These are phyloP conservation scores for Leptopilina drosophilae DNA, from an alignment of 2,888 invertebrate genomes.

Conservation along the genomic window DNA sequence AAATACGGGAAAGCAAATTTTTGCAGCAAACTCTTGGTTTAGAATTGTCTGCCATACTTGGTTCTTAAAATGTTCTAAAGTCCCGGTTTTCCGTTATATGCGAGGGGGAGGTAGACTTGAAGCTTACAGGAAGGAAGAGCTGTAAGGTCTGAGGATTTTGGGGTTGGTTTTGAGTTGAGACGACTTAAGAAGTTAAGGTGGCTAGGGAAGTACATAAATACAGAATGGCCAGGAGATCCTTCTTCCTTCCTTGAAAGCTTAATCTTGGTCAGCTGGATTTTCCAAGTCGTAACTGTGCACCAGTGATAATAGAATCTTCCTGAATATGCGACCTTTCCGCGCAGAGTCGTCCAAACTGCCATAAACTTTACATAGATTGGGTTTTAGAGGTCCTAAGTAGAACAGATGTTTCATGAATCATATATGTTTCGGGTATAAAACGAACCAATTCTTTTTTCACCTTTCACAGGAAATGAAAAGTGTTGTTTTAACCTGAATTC, in stretches of 20 bases:
- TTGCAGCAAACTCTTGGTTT: background rate
- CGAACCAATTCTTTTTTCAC: no score
- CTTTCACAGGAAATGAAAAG: no score
- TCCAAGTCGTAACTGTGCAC: slow-evolving; percentile 25
- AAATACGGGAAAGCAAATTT: no score
- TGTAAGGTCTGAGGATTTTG: slow-evolving; percentile 30
- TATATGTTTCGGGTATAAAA: no score
- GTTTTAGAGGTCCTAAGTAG: background rate
- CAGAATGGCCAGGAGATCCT: slow-evolving; percentile 42
- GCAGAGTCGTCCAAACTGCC: slow-evolving; percentile 14
- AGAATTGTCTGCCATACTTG: background rate
- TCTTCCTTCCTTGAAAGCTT: slow-evolving; percentile 37
- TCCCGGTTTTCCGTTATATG: slow-evolving; percentile 29
- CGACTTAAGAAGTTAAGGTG: slow-evolving; percentile 32
- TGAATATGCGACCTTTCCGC: background rate
- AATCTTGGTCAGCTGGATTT: slow-evolving; percentile 48
- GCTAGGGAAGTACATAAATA: slow-evolving; percentile 51
- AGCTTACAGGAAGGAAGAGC: slow-evolving; percentile 29
- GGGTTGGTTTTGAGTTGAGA: slow-evolving; percentile 23
- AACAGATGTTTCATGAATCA: slow-evolving; percentile 16
- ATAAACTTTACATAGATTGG: slow-evolving; percentile 2
- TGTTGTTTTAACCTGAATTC: no score
- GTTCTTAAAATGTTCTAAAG: slow-evolving; percentile 36
- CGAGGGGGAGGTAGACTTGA: background rate
- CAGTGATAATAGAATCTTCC: slow-evolving; percentile 7